Evolutionary conservation across 1,140 invertebrate species (phyloP).

Genomic region (Achroia grisella): DNA sequence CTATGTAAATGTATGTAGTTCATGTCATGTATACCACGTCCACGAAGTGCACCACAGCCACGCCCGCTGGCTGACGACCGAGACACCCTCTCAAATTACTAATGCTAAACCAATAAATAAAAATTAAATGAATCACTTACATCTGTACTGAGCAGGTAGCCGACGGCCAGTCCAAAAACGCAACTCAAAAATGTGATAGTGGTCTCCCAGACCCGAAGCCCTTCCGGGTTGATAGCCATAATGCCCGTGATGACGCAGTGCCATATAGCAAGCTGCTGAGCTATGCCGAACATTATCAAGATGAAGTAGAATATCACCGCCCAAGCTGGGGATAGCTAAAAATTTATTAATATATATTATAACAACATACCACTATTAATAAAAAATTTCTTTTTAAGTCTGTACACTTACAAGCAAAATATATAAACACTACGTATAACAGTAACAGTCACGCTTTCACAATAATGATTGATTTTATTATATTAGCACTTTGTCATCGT

Average conservation of each 20-base stretch:
- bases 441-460: too few species aligned
- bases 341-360: slow-evolving; percentile 14
- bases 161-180: slow-evolving; percentile 86
- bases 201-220: slow-evolving; percentile 85
- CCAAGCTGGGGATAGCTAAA: slow-evolving; percentile 87
- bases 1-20: neutral
- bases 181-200: slow-evolving; percentile 91
- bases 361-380: too few species aligned
- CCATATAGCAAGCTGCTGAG: slow-evolving; percentile 87
- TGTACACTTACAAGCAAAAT: too few species aligned
- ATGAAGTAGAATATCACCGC: slow-evolving; percentile 89
- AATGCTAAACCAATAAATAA: neutral
- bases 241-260: slow-evolving; percentile 88
- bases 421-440: too few species aligned
- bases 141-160: slow-evolving; percentile 91
- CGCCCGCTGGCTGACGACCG: too few species aligned
- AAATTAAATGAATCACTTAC: slow-evolving; percentile 71
- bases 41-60: neutral
- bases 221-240: slow-evolving; percentile 82
- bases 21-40: neutral
- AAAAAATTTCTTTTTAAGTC: too few species aligned
- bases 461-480: too few species aligned
- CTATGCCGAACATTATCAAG: slow-evolving; percentile 89
- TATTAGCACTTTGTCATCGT: too few species aligned
- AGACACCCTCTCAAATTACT: too few species aligned